Base-by-base conservation (phyloP, 2,113 vertebrate genomes). In the Cephalopholis sonnerati region DNA sequence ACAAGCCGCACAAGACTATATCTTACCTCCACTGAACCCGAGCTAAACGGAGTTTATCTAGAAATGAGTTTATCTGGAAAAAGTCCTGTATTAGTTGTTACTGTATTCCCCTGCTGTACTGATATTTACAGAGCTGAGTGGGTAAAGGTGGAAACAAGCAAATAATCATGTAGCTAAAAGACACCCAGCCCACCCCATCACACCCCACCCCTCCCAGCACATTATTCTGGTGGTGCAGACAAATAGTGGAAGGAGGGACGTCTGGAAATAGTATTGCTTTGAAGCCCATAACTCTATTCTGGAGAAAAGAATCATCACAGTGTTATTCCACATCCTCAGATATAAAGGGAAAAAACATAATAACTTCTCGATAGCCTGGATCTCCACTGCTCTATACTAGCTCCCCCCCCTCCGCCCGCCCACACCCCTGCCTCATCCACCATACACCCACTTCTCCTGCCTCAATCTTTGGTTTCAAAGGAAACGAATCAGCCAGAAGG, bases 401-500 rank as follows among this genome's bases (percentile, higher is more conserved):
- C 77, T 9, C 59, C 94, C 46, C 69, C 67, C 71, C 81, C 94
- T 46, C 74, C 36, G 13, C 74, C 82, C 51, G 20, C 90, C 88
- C 84, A 84, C 86, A 82, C 82, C 90, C 86, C 82, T 67, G 71
- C 86, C 87, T 91, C 87, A 91, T 92, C 87, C 91, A 82, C 85
- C 86, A 71, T 74, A 84, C 93, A 92, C 93, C 93, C 95, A 97
- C 94, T 94, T 95, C 95, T 96, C 96, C 97, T 96, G 93, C 95
- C 96, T 97, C 96, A 97, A 96, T 97, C 97, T 97, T 93, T 93
- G 95, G 94, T 98, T 98, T 98, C 96, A 97, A 97, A 98, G 96
- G 95, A 96, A 97, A 94, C 89, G 95, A 97, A 98, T 98, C 96
- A 98, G 96, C 96, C 95, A 97, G 97, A 97, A 99, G 97, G 97